Percentiles rank a stretch among this genome's conserved stretches.
Evolutionary conservation across 53 echinoderm and acorn worm species (phyloP).

Genomic region (Echinarachnius parma): DNA sequence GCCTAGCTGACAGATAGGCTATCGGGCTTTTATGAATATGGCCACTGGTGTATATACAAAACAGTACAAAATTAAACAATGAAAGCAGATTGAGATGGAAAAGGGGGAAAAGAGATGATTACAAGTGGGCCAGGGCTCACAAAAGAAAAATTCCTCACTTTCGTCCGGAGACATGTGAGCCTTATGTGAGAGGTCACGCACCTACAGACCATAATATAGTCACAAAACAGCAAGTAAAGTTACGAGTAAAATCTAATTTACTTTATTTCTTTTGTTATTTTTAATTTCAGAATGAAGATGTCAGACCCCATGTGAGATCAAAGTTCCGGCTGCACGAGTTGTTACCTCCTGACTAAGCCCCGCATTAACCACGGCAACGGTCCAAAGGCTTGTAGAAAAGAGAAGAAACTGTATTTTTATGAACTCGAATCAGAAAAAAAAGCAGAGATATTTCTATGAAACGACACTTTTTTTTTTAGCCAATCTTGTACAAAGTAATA

Average conservation of each 20-base stretch:
- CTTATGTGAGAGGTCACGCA: no score
- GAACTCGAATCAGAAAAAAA: constrained; percentile 38
- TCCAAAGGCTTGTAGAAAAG: background rate
- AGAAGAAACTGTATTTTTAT: constrained; percentile 43
- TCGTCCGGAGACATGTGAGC: no score
- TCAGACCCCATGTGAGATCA: constrained; percentile 79
- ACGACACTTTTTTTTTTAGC: constrained; percentile 35
- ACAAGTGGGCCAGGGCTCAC: no score
- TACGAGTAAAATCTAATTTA: background rate
- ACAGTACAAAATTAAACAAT: no score
- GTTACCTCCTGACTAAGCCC: constrained; percentile 83
- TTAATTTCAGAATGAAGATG: constrained; percentile 80
- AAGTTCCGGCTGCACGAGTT: constrained; percentile 93
- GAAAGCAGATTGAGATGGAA: no score
- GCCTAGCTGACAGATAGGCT: no score
- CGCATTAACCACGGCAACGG: background rate
- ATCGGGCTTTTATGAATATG: no score
- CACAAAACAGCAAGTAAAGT: no score
- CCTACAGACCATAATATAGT: no score
- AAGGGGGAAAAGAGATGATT: no score
- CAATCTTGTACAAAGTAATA: constrained; percentile 45
- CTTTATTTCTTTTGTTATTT: constrained; percentile 12
- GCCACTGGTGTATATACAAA: no score
- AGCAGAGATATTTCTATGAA: constrained; percentile 47
- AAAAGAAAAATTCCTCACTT: no score